Conservation (phyloP, 2,888 invertebrate species). For the Xestobium rufovillosum region DNA sequence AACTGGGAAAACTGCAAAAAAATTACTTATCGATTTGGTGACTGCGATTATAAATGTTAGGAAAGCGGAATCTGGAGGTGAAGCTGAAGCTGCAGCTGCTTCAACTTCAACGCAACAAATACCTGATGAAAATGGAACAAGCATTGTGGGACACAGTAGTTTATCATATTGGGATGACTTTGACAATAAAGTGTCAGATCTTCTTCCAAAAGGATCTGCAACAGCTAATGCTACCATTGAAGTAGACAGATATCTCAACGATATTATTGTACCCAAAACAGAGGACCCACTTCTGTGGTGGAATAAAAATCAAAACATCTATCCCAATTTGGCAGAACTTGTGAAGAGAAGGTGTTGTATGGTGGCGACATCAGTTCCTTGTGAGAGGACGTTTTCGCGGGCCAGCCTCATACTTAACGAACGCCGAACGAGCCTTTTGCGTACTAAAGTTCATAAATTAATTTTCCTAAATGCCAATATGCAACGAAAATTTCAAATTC, state of each 20-base stretch:
- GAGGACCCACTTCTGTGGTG: neutral
- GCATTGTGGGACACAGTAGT: neutral
- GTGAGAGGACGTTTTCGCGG: conserved; percentile 2
- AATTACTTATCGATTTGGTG: neutral
- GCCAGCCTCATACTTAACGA: neutral
- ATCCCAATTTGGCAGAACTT: conserved; percentile 3
- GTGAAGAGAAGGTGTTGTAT: neutral
- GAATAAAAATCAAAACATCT: neutral
- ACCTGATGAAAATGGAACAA: neutral
- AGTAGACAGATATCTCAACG: neutral
- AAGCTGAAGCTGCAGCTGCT: neutral
- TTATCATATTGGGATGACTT: neutral
- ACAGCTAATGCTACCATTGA: neutral
- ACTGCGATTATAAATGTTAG: neutral
- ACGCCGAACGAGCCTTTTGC: neutral
- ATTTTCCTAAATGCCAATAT: too few species aligned
- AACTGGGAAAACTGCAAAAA: neutral
- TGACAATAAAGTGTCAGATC: neutral
- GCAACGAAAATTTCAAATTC: too few species aligned
- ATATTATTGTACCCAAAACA: neutral
- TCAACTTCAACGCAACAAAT: neutral
- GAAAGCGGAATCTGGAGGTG: neutral
- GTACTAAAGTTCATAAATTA: conserved; percentile 1
- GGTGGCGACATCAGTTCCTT: conserved; percentile 3
- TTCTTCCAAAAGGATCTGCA: neutral